Conservation (phyloP, 2,797 vertebrate species). For the Setipinna tenuifilis region DNA sequence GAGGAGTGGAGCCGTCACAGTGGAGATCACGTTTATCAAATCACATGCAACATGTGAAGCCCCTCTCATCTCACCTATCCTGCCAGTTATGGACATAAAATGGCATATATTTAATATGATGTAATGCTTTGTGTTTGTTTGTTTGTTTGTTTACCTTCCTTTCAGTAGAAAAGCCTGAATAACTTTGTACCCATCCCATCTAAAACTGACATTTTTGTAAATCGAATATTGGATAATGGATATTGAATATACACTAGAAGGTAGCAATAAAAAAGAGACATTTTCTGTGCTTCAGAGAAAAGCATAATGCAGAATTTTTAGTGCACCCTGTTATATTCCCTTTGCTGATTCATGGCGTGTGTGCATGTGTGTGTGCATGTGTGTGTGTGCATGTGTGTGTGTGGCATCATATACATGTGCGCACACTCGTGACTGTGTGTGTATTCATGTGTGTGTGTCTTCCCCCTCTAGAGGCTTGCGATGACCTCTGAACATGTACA, state of each 20-base stretch:
- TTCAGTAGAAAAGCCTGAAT: too few relatives aligned
- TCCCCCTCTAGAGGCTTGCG: conserved; percentile 9
- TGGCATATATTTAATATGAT: too few relatives aligned
- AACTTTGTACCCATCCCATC: too few relatives aligned
- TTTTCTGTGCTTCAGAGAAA: neutral
- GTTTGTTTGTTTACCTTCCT: too few relatives aligned
- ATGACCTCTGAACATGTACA: conserved; percentile 7
- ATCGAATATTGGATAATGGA: neutral
- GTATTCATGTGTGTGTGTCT: conserved; percentile 16
- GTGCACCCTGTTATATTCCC: neutral
- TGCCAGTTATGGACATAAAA: neutral
- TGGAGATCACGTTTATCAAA: conserved; percentile 20
- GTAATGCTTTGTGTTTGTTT: too few relatives aligned
- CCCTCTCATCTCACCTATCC: conserved; percentile 15
- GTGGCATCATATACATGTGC: neutral
- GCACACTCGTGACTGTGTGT: conserved; percentile 8
- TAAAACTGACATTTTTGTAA: neutral
- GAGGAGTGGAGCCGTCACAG: neutral
- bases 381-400: neutral
- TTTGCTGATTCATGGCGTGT: conserved; percentile 14
- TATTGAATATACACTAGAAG: neutral
- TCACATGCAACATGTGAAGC: conserved; percentile 4
- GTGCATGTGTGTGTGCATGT: neutral
- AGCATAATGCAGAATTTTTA: neutral
- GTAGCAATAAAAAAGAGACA: neutral